Base-by-base conservation (phyloP, 1,140 invertebrate species). In the Hycleus phaleratus region DNA sequence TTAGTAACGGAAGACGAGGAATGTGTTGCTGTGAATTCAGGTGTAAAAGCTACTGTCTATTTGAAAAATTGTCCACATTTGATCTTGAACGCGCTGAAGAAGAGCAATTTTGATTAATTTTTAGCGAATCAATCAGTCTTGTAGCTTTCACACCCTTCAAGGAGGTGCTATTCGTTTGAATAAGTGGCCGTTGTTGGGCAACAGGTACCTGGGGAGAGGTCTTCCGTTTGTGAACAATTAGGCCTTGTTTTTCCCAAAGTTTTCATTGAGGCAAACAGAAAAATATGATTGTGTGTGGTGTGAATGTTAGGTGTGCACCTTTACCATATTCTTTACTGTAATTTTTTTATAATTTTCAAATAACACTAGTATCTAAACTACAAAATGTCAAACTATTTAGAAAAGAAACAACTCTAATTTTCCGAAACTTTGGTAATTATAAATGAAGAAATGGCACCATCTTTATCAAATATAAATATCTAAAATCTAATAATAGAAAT, bases 161-260 rank as follows among this genome's bases (percentile, higher is more conserved):
- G 32, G 7, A 1, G 32, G 32, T 32, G 32, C 32, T 32, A 32
- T 32, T 32, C 32, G 4, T 5, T 32, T 32, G 32, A 24, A 26
- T 43, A 40, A 8, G n/a, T 26, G 25, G n/a, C 32, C 32, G 43
- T 54, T 24, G 42, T 32, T 12, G 54, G 3, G 47, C 39, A 39
- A 12, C 55, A 48, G 45, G 39, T 57, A 57, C 46, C 25, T 44
- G 49, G 26, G 24, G 40, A 58, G 49, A 49, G 43, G 50, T 53
- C 51, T 53, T 53, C 51, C 54, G 46, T 46, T 46, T 53, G 39
- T 43, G 47, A 18, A 32, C 32, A 58, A 43, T 69, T 67, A 71
- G 68, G 68, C 68, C 70, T 68, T 58, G 60, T 65, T 61, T 68
- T 68, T 53, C 54, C 70, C 71, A 71, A 18, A 32, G 32, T 32